These are phyloP conservation scores for Polypterus senegalus DNA, from an alignment of 2,113 vertebrate genomes.

Conservation along the genomic window DNA sequence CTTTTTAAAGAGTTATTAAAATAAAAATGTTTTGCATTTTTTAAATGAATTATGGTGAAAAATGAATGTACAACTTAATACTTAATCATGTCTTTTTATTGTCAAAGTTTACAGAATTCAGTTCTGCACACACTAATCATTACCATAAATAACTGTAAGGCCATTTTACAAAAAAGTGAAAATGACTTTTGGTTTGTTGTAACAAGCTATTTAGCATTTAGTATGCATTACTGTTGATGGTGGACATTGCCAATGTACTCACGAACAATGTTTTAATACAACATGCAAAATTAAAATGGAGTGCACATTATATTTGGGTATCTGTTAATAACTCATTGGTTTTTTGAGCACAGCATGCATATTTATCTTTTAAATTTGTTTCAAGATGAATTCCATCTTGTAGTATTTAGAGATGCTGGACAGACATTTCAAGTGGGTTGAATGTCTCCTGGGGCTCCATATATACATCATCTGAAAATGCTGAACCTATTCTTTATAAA, in stretches of 20 bases:
- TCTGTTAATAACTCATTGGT: not conserved
- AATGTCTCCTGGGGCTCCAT: not conserved
- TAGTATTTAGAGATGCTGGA: not conserved
- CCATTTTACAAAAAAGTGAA: not conserved
- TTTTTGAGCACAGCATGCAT: not conserved
- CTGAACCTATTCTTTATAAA: not conserved
- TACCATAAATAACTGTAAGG: not conserved
- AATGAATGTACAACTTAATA: not conserved
- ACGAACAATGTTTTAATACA: not conserved
- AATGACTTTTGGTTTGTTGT: not conserved
- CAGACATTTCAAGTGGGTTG: not conserved
- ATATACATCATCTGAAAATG: not conserved
- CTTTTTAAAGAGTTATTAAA: not conserved
- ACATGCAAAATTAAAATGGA: not conserved
- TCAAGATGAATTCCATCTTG: not conserved
- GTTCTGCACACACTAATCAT: not conserved
- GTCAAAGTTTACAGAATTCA: not conserved
- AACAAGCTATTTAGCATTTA: not conserved
- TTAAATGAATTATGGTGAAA: not conserved
- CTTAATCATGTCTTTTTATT: not conserved
- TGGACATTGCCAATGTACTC: not conserved
- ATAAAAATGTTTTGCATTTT: not conserved
- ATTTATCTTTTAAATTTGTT: constrained; percentile 2
- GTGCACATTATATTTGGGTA: not conserved
- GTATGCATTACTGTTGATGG: not conserved